Percentiles rank a stretch among this genome's conserved stretches.
phyloP scores from a whole-genome alignment of 1,140 invertebrate species.

The Drosophila paulistorum region DNA sequence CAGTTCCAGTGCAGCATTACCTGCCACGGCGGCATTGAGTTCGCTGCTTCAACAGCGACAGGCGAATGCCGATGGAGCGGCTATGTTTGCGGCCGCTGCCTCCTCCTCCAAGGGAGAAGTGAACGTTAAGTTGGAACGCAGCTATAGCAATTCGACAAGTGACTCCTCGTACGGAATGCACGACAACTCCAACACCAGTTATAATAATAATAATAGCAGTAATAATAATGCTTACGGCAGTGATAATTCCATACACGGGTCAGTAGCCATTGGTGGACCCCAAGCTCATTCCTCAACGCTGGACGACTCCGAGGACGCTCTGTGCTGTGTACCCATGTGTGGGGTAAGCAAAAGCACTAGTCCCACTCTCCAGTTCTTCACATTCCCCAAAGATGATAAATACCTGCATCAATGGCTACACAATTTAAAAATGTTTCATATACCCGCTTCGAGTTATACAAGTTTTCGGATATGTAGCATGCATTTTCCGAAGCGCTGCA shows the following conservation, averaged over 20 bases:
- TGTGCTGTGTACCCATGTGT: conserved; percentile 76
- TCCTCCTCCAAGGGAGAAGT: conserved; percentile 55
- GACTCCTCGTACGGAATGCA: conserved; percentile 65
- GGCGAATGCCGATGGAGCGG: conserved; percentile 61
- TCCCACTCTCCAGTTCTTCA: conserved; percentile 75
- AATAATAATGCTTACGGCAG: conserved; percentile 63
- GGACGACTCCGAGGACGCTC: conserved; percentile 70
- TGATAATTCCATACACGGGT: conserved; percentile 48
- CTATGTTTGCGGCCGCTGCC: conserved; percentile 42
- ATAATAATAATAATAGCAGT: conserved; percentile 55
- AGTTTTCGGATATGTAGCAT: conserved; percentile 76
- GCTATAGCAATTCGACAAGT: conserved; percentile 69
- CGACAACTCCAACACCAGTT: conserved; percentile 43
- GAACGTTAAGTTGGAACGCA: conserved; percentile 67
- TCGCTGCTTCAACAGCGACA: conserved; percentile 70
- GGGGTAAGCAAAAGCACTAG: conserved; percentile 76
- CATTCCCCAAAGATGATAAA: conserved; percentile 77
- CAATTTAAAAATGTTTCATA: conserved; percentile 77
- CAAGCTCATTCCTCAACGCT: conserved; percentile 71
- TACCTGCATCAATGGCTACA: conserved; percentile 79
- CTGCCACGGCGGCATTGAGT: conserved; percentile 62
- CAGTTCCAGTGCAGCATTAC: conserved; percentile 24
- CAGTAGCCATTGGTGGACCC: conserved; percentile 52
- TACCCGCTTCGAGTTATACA: conserved; percentile 61
- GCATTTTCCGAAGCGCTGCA: conserved; percentile 79